A percentile compares a stretch with the other conserved stretches of the same genome.
phyloP scores from a whole-genome alignment of 1,140 invertebrate species.

The Drosophila navojoa region DNA sequence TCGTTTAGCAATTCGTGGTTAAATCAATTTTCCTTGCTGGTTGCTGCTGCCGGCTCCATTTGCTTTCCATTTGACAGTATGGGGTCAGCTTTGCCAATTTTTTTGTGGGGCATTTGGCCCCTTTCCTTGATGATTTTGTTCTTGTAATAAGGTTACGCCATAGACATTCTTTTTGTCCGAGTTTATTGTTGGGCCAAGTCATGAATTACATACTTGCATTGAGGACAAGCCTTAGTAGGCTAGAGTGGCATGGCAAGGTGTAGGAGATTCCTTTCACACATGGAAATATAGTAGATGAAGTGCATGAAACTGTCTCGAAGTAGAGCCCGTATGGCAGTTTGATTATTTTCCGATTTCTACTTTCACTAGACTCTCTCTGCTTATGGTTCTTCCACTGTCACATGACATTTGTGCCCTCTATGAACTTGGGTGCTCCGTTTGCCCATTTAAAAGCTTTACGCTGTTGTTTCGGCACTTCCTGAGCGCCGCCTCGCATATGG shows the following conservation, averaged over 20 bases:
- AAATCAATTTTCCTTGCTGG: slow-evolving; percentile 67
- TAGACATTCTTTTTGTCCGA: slow-evolving; percentile 45
- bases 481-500: slow-evolving; percentile 24
- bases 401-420: slow-evolving; percentile 32
- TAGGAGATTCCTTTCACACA: not conserved
- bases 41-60: slow-evolving; percentile 9
- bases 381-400: not conserved
- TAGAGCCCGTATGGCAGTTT: too few relatives aligned
- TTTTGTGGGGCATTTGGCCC: slow-evolving; percentile 15
- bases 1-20: slow-evolving; percentile 79
- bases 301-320: not conserved
- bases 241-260: too few relatives aligned
- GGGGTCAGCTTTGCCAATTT: slow-evolving; percentile 56
- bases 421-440: slow-evolving; percentile 42
- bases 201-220: slow-evolving; percentile 46
- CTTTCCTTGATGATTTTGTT: slow-evolving; percentile 33
- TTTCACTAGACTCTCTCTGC: too few relatives aligned
- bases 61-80: slow-evolving; percentile 65
- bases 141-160: slow-evolving; percentile 50
- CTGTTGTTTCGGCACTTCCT: slow-evolving; percentile 73
- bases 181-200: slow-evolving; percentile 51
- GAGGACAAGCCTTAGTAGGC: not conserved
- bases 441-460: slow-evolving; percentile 75
- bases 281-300: not conserved
- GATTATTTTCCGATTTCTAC: too few relatives aligned